Evolutionary conservation across 2,113 vertebrate species (phyloP), one percentile per base, ranked within the genome.

Genomic region (Perca flavescens): DNA sequence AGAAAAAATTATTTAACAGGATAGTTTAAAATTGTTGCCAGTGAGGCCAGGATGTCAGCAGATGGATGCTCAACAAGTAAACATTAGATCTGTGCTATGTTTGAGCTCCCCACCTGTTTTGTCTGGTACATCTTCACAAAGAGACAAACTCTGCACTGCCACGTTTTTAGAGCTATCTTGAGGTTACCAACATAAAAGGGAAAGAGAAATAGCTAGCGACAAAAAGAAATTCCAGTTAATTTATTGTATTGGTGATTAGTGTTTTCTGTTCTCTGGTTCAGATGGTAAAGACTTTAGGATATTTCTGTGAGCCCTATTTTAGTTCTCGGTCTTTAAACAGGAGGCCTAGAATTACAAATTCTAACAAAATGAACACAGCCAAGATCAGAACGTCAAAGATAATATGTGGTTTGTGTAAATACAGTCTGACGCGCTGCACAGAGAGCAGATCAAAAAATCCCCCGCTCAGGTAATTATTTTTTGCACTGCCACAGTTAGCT

Each of bases 381-480:
- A 56, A 36, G 46, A 71, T 34, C 7, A 63, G 13, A 54, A 49
- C 58, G 54, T 21, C 61, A 80, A 46, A 61, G 67, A 60, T 31
- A 34, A 67, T 28, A 25, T 62, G 17, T 25, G 57, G 17, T 47
- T 36, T 0, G 6, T 58, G 40, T 73, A 81, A 81, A 47, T 75
- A 64, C 52, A 63, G 53, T 56, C 53, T 62, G 68, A 74, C 69
- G 43, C 17, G 8, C 43, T 15, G 22, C 68, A 47, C 31, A 8
- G 46, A 68, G 52, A 66, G 75, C 46, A 52, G 28, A 70, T 86
- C 74, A 89, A 40, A 74, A 70, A 68, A 58, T 73, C 61, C 72
- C 43, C 57, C 6, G 14, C 60, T 71, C 73, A 67, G 74, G 58
- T 80, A 74, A 81, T 77, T 76, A 78, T 67, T 75, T 57, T 57